Percentiles rank a stretch among this genome's conserved stretches.
phyloP scores from a whole-genome alignment of 2,113 vertebrate genomes.

The Myxocyprinus asiaticus region DNA sequence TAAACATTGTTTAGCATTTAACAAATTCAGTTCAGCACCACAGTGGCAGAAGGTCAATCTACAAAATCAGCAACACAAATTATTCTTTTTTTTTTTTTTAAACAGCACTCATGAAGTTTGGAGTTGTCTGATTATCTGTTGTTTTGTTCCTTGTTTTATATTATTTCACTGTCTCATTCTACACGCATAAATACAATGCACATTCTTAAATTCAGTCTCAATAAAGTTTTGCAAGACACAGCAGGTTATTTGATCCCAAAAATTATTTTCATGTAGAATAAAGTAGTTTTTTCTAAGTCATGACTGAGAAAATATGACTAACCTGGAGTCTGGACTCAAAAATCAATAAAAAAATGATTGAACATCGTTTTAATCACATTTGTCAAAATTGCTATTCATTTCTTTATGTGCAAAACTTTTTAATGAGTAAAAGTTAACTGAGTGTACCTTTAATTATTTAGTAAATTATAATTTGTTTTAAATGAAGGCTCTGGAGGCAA shows the following conservation, averaged over 20 bases:
- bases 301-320: too few relatives aligned
- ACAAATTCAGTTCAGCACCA: not conserved
- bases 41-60: conserved; percentile 6
- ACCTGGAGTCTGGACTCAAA: too few relatives aligned
- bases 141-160: not conserved
- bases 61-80: conserved; percentile 37
- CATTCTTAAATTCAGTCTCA: too few relatives aligned
- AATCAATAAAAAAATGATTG: too few relatives aligned
- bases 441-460: conserved; percentile 11
- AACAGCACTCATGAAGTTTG: not conserved
- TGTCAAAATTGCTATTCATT: not conserved
- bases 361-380: not conserved
- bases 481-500: conserved; percentile 14
- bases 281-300: too few relatives aligned
- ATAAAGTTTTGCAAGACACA: too few relatives aligned
- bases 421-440: not conserved
- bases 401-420: not conserved
- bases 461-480: too few relatives aligned
- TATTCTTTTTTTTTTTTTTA: not conserved
- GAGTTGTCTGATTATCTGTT: not conserved
- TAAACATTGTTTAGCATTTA: conserved; percentile 12
- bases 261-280: too few relatives aligned
- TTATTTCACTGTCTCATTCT: not conserved
- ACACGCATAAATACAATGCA: too few relatives aligned
- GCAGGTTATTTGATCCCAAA: too few relatives aligned